Evolutionary conservation across 1,140 invertebrate genomes (phyloP), one percentile per base, ranked within the genome.

Genomic region (Aleiodes sp.): DNA sequence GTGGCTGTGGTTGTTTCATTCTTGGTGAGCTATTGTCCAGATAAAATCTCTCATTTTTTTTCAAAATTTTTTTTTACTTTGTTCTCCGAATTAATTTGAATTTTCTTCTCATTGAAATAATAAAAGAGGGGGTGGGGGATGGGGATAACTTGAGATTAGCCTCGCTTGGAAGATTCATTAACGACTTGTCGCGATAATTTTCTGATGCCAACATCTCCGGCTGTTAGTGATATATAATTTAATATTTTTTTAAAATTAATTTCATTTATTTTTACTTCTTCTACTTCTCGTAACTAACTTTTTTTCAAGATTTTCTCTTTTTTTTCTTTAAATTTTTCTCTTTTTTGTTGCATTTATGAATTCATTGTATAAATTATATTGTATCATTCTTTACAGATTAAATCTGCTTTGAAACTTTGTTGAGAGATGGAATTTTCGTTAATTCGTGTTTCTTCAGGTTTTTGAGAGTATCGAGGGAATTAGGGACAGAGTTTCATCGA

Each of bases 101-200:
- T 43, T 16, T 43, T 43, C 2, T 46, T 46, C 19, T 46, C 14
- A 19, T 46, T 46, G 2, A 24, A 16, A 16, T 9, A 52, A 52
- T 52, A 21, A 8, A 52, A 52, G 46, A 24, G 19, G 46, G 21
- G 46, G 7, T 2, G 16, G 46, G 14, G 14, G 41, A 19, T 2
- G 41, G 41, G 14, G 41, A 46, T n/a, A 19, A 19, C n/a, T n/a
- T 46, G 46, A 24, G 2, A 21, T 35, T 70, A 70, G 39, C 57
- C 39, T 39, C 39, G 62, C 37, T 56, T 70, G 21, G 29, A 52
- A 21, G 19, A 64, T 29, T 46, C 57, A 56, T 56, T 70, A 14
- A 52, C 46, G 12, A 31, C 60, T 64, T 64, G 68, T 16, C 46
- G 60, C 9, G 60, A 62, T 46, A 64, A n/a, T 59, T 70, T 70